Conservation (phyloP, 2,888 invertebrate species). For the Scelioninae gen. 1 region DNA sequence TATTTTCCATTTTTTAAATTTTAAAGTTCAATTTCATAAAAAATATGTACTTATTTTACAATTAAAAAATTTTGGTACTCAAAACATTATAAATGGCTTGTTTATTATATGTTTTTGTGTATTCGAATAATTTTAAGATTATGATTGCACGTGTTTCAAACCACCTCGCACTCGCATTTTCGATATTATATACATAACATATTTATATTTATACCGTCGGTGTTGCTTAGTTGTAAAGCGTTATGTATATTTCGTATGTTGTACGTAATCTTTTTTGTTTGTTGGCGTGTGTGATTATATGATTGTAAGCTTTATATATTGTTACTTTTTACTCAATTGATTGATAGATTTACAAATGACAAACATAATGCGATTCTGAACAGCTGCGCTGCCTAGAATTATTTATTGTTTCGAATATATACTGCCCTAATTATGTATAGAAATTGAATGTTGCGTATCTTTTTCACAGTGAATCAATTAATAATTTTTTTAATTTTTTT, state of each 20-base stretch:
- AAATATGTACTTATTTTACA: too few relatives aligned
- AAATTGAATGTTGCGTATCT: too few relatives aligned
- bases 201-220: slow-evolving; percentile 24
- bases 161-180: slow-evolving; percentile 29
- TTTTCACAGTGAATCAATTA: too few relatives aligned
- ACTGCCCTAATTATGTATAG: too few relatives aligned
- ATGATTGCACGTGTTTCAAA: slow-evolving; percentile 15
- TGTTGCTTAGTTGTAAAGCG: slow-evolving; percentile 37
- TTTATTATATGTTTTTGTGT: slow-evolving; percentile 13
- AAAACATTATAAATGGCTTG: neutral
- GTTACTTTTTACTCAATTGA: slow-evolving; percentile 9
- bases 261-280: slow-evolving; percentile 21
- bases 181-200: slow-evolving; percentile 16
- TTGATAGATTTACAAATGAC: slow-evolving; percentile 13
- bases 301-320: slow-evolving; percentile 38
- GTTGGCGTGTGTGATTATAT: slow-evolving; percentile 13
- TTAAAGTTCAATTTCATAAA: too few relatives aligned
- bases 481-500: too few relatives aligned
- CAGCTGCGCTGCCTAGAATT: too few relatives aligned
- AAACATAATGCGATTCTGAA: neutral
- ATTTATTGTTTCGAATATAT: too few relatives aligned
- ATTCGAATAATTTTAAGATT: slow-evolving; percentile 5
- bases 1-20: too few relatives aligned
- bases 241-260: slow-evolving; percentile 31
- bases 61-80: too few relatives aligned